These are phyloP conservation scores for Variabilichromis moorii DNA, from an alignment of 2,113 vertebrate genomes.

Conservation along the genomic window DNA sequence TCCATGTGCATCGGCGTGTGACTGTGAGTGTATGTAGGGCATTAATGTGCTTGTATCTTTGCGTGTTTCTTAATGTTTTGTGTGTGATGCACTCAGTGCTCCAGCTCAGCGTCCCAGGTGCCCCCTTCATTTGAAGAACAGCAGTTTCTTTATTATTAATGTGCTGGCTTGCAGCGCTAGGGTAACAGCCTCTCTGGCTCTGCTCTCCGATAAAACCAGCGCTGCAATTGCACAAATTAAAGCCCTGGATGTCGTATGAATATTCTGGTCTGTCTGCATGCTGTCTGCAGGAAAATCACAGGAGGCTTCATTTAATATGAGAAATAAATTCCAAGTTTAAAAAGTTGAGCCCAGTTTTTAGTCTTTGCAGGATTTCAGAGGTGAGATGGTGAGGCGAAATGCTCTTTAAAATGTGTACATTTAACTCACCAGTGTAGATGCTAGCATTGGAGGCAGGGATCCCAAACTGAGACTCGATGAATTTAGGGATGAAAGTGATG, in stretches of 20 bases:
- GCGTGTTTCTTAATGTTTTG: background rate
- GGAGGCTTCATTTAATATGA: background rate
- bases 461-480: constrained; percentile 98
- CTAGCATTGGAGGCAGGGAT: constrained; percentile 97
- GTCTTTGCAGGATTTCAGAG: background rate
- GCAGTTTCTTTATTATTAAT: constrained; percentile 42
- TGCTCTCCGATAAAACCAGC: background rate
- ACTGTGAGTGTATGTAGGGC: background rate
- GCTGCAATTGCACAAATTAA: background rate
- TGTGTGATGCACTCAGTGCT: background rate
- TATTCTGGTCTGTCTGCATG: constrained; percentile 7
- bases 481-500: constrained; percentile 99
- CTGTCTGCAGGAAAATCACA: background rate
- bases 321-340: background rate
- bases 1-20: background rate
- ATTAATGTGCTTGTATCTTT: background rate
- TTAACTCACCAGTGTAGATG: constrained; percentile 92
- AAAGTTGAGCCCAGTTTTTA: accelerated
- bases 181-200: background rate
- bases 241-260: background rate
- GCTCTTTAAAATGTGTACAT: background rate
- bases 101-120: constrained; percentile 5
- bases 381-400: background rate
- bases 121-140: constrained; percentile 14
- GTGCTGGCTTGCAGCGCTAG: background rate